Conservation (phyloP, 2,113 vertebrate genomes). For the Sphyrna mokarran region DNA sequence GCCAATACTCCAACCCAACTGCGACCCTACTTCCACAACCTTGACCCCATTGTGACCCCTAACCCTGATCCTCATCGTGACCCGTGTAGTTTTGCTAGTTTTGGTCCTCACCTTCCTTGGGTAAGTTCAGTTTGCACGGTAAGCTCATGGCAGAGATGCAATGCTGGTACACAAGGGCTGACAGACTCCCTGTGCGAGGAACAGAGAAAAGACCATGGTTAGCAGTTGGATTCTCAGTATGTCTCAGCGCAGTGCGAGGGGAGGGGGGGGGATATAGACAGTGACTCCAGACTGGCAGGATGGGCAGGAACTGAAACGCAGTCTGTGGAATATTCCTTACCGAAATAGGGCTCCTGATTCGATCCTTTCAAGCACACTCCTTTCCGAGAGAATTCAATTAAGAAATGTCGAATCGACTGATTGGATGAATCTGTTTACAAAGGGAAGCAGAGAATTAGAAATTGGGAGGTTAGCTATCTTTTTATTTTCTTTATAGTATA, state of each 20-base stretch:
- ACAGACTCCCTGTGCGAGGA: constrained; percentile 71
- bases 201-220: neutral
- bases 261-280: neutral
- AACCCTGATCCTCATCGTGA: neutral
- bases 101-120: constrained; percentile 58
- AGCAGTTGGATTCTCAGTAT: neutral
- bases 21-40: neutral
- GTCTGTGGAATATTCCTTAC: constrained; percentile 51
- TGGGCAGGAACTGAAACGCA: too few relatives aligned
- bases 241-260: neutral
- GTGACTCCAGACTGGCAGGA: neutral
- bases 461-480: neutral
- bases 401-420: constrained; percentile 72
- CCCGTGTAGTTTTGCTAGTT: neutral
- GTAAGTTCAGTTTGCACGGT: constrained; percentile 71
- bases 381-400: constrained; percentile 81
- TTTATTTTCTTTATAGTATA: neutral
- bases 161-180: constrained; percentile 82
- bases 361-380: constrained; percentile 80
- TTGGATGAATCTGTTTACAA: constrained; percentile 33
- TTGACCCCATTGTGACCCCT: neutral
- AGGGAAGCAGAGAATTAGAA: neutral
- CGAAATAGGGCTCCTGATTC: constrained; percentile 79
- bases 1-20: neutral
- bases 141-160: constrained; percentile 68